Evolutionary conservation across 2,113 vertebrate species (phyloP), one percentile per base, ranked within the genome.

Genomic region (Myiopsitta monachus): DNA sequence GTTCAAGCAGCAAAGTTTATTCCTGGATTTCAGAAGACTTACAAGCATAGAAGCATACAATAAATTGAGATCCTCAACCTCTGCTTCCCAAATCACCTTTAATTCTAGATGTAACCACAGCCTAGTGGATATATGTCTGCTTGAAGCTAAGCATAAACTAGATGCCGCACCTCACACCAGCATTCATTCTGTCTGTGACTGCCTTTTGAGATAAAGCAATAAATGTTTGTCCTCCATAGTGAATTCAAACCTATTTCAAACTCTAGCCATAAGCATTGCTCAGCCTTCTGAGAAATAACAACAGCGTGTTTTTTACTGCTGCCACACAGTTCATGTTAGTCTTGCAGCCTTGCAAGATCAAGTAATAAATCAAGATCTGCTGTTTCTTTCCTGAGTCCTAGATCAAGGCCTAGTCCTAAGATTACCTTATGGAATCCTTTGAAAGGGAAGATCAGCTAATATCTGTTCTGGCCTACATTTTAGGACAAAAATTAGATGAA

Each of bases 241-340:
- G 87, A 90, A 90, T 91, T 88, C 63, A 72, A 83, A 17, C 76
- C 49, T 74, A 28, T 94, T 87, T 92, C 80, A 80, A 47, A 49
- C 49, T 49, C 43, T 62, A 72, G 77, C 76, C 22, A 1, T 80
- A 27, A 92, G 72, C 62, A 4, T 47, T 86, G 27, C 41, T 80
- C 73, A 57, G 68, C 54, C 64, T 95, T 67, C 73, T 92, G 84
- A 92, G 77, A 87, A 95, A 90, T 68, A 92, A 62, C 17, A 85
- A 5, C n/a, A 82, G 14, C 2, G 0, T 87, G n/a, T 70, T 80
- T 87, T 88, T 69, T 74, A 17, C 54, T 84, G 76, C 46, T 87
- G 54, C 59, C 51, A 43, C 41, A 41, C 14, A 30, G 82, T 62
- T 43, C 18, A 3, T 57, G 70, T 69, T 83, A 79, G 72, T 94